phyloP scores from a whole-genome alignment of 2,888 invertebrate species.

The Pogonocherus hispidulus region DNA sequence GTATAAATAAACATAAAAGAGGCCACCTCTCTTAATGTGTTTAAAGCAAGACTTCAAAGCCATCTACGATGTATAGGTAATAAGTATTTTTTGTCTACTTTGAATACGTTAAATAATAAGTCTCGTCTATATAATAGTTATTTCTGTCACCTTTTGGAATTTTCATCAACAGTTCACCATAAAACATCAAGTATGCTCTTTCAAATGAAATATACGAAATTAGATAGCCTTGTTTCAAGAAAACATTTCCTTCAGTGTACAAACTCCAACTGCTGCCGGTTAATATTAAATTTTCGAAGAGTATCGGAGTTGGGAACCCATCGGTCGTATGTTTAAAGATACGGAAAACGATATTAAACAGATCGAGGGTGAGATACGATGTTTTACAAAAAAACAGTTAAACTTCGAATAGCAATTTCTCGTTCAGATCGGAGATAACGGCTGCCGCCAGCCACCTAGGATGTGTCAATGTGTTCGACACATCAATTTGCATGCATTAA shows the following conservation, averaged over 20 bases:
- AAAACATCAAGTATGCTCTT: too few relatives aligned
- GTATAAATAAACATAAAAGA: too few relatives aligned
- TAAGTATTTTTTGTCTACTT: too few relatives aligned
- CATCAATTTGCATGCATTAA: constrained; percentile 28
- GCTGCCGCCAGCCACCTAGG: neutral
- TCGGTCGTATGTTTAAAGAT: constrained; percentile 21
- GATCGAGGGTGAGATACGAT: constrained; percentile 40
- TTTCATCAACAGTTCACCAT: too few relatives aligned
- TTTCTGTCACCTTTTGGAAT: too few relatives aligned
- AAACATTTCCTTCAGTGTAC: constrained; percentile 24
- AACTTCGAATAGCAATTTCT: constrained; percentile 33
- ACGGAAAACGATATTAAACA: constrained; percentile 33
- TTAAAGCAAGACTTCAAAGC: too few relatives aligned
- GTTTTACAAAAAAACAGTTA: constrained; percentile 24
- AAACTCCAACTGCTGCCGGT: constrained; percentile 20
- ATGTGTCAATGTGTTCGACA: constrained; percentile 17
- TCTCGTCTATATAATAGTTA: too few relatives aligned
- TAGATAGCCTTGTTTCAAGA: neutral
- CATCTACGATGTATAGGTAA: too few relatives aligned
- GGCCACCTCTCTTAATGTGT: too few relatives aligned
- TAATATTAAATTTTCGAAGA: constrained; percentile 27
- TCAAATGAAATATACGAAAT: too few relatives aligned
- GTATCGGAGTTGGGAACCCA: constrained; percentile 14
- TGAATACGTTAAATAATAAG: too few relatives aligned
- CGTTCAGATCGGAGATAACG: constrained; percentile 18